phyloP scores from a whole-genome alignment of 2,888 invertebrate species.

The Alcis repandata region DNA sequence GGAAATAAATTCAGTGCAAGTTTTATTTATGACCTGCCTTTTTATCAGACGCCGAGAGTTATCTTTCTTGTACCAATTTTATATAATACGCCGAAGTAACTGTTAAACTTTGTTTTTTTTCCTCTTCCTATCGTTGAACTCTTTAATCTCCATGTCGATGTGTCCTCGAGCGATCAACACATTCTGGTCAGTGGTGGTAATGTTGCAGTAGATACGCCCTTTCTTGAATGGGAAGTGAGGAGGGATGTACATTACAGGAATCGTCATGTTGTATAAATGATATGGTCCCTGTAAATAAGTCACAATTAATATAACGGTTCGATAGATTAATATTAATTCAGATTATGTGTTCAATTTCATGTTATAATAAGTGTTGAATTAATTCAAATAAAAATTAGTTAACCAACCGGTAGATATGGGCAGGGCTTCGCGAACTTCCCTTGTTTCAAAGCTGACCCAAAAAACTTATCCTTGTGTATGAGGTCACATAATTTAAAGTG shows the following conservation, averaged over 20 bases:
- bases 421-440: conserved; percentile 38
- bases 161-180: not conserved
- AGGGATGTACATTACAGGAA: conserved; percentile 16
- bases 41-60: too few relatives aligned
- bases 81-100: too few relatives aligned
- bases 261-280: conserved; percentile 24
- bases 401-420: conserved; percentile 46
- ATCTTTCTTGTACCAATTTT: too few relatives aligned
- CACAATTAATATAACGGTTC: not conserved
- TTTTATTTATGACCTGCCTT: too few relatives aligned
- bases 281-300: conserved; percentile 8
- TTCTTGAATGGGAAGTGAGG: conserved; percentile 22
- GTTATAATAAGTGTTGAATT: not conserved
- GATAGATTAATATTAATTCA: too few relatives aligned
- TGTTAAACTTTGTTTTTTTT: too few relatives aligned
- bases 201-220: conserved; percentile 24
- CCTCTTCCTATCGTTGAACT: too few relatives aligned
- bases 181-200: not conserved
- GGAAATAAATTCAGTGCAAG: too few relatives aligned
- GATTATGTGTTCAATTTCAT: too few relatives aligned
- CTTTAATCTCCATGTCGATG: conserved; percentile 31
- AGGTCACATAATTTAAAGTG: conserved; percentile 49
- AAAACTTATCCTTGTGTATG: conserved; percentile 40
- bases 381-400: not conserved
- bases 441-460: conserved; percentile 41